These are phyloP conservation scores for Hirtodrosophila alboralis DNA, from an alignment of 2,888 invertebrate genomes.

Conservation along the genomic window DNA sequence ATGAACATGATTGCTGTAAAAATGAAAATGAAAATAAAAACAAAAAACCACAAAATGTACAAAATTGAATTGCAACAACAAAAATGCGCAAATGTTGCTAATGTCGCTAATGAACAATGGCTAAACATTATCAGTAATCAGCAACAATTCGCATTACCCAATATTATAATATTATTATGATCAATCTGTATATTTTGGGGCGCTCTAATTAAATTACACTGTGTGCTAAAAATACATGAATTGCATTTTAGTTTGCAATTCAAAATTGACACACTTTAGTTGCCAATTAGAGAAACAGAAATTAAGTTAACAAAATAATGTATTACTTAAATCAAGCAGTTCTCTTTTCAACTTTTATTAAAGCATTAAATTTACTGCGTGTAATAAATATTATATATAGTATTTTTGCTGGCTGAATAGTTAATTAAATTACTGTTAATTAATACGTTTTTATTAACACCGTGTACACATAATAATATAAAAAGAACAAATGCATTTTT, in stretches of 20 bases:
- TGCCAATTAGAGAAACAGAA: slow-evolving; percentile 13
- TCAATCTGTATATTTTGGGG: neutral
- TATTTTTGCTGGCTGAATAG: neutral
- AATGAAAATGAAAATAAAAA: too few species aligned
- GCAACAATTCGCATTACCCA: neutral
- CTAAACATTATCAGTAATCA: slow-evolving; percentile 13
- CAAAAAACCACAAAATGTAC: neutral
- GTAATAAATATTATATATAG: too few species aligned
- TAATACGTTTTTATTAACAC: slow-evolving; percentile 7
- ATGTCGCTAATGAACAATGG: too few species aligned
- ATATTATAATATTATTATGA: neutral
- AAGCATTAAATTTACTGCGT: too few species aligned
- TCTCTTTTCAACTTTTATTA: too few species aligned
- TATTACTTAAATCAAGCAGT: neutral
- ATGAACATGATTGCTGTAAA: too few species aligned
- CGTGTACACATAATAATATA: slow-evolving; percentile 2
- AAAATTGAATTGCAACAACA: slow-evolving; percentile 23
- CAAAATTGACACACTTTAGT: neutral
- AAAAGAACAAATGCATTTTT: neutral
- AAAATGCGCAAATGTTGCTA: slow-evolving; percentile 12
- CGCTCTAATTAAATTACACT: slow-evolving; percentile 13
- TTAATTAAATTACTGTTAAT: slow-evolving; percentile 21
- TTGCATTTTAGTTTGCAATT: neutral
- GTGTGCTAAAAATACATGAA: slow-evolving; percentile 3
- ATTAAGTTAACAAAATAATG: slow-evolving; percentile 2